Evolutionary conservation across 1,140 invertebrate genomes (phyloP).

Genomic region (Periplaneta americana): DNA sequence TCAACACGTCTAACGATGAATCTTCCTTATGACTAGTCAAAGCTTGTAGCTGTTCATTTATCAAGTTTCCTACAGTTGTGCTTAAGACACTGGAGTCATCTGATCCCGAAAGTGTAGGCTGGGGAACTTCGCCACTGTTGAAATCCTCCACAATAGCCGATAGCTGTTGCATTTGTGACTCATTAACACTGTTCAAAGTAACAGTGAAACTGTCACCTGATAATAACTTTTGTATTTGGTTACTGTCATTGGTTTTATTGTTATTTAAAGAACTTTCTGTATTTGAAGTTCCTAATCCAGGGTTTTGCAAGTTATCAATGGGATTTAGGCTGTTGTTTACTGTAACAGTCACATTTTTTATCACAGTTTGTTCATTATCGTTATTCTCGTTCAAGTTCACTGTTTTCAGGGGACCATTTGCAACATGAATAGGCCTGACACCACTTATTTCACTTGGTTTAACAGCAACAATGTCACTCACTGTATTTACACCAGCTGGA

Average conservation of each 20-base stretch:
- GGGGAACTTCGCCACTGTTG: neutral
- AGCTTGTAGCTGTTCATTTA: neutral
- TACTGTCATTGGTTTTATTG: neutral
- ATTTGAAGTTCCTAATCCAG: neutral
- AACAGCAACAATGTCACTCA: neutral
- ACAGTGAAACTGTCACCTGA: neutral
- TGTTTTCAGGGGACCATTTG: neutral
- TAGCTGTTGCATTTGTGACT: neutral
- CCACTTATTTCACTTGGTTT: neutral
- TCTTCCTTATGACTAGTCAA: neutral
- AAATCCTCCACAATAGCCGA: neutral
- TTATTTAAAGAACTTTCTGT: neutral
- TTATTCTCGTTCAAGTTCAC: neutral
- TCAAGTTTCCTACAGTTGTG: neutral
- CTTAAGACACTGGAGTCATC: neutral
- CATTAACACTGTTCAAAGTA: neutral
- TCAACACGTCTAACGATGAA: neutral
- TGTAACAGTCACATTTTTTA: neutral
- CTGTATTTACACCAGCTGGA: neutral
- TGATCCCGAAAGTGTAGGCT: neutral
- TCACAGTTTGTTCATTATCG: neutral
- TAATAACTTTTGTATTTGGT: too few species aligned
- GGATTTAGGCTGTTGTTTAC: neutral
- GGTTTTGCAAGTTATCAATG: neutral
- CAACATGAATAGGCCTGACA: neutral